Conservation (phyloP, 2,113 vertebrate genomes). For the Pelvicachromis taeniatus region DNA sequence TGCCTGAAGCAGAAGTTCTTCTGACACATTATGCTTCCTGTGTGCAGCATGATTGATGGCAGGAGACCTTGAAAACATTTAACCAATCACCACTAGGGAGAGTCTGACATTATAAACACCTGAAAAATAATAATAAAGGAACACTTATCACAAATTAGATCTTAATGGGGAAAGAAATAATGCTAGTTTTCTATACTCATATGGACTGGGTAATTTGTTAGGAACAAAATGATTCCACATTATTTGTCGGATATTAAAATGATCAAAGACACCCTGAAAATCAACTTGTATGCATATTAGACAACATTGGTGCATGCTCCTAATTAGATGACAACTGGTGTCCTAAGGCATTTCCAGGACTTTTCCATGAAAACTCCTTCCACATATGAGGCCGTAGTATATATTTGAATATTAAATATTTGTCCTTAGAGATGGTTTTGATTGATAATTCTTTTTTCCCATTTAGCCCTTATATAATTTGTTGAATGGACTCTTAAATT, state of each 20-base stretch:
- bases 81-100: background rate
- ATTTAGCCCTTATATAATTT: background rate
- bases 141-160: background rate
- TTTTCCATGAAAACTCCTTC: background rate
- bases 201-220: background rate
- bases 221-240: background rate
- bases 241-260: background rate
- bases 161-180: background rate
- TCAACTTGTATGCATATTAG: background rate
- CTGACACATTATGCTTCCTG: background rate
- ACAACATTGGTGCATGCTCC: background rate
- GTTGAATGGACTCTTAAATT: background rate
- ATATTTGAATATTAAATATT: background rate
- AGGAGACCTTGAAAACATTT: background rate
- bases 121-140: background rate
- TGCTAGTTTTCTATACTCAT: background rate
- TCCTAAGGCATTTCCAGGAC: background rate
- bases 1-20: background rate
- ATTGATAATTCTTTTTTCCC: background rate
- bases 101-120: background rate
- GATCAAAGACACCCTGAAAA: background rate
- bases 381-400: background rate
- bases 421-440: background rate
- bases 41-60: background rate
- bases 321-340: background rate